These are phyloP conservation scores for Poeciliopsis turrubarensis DNA, from an alignment of 2,113 vertebrate genomes.

Conservation along the genomic window DNA sequence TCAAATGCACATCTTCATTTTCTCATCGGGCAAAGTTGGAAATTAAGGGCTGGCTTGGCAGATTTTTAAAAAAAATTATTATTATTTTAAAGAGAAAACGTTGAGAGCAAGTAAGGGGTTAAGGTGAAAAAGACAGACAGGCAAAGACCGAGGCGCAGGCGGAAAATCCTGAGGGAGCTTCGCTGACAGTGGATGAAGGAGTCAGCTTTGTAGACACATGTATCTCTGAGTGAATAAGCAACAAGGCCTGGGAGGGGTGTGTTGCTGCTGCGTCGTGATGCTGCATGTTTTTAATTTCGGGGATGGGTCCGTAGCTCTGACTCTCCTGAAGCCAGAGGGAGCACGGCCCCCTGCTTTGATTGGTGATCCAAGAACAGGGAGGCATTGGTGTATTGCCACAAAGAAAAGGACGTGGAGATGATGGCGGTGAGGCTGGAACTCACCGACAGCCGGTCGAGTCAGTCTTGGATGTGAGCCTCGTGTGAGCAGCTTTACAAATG, in stretches of 20 bases:
- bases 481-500: constrained; percentile 69
- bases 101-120: constrained; percentile 27
- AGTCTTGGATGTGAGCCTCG: constrained; percentile 49
- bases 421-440: constrained; percentile 31
- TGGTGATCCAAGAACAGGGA: constrained; percentile 19
- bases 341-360: constrained; percentile 35
- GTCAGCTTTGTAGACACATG: constrained; percentile 56
- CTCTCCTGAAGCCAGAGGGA: constrained; percentile 21
- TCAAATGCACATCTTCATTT: constrained; percentile 16
- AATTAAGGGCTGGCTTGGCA: constrained; percentile 31
- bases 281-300: constrained; percentile 33
- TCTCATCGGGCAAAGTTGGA: constrained; percentile 9
- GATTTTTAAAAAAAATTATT: constrained; percentile 1
- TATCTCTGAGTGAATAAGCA: constrained; percentile 46
- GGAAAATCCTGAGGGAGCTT: constrained; percentile 48
- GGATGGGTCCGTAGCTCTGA: constrained; percentile 32
- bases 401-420: constrained; percentile 18
- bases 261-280: constrained; percentile 37
- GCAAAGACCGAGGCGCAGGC: constrained; percentile 31
- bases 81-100: background rate
- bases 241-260: constrained; percentile 30
- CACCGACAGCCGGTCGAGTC: constrained; percentile 52
- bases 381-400: constrained; percentile 20
- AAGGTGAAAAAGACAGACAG: constrained; percentile 38
- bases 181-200: constrained; percentile 53